These are phyloP conservation scores for Crocodylus rhombifer DNA, from an alignment of 2,797 vertebrate genomes.

Conservation along the genomic window DNA sequence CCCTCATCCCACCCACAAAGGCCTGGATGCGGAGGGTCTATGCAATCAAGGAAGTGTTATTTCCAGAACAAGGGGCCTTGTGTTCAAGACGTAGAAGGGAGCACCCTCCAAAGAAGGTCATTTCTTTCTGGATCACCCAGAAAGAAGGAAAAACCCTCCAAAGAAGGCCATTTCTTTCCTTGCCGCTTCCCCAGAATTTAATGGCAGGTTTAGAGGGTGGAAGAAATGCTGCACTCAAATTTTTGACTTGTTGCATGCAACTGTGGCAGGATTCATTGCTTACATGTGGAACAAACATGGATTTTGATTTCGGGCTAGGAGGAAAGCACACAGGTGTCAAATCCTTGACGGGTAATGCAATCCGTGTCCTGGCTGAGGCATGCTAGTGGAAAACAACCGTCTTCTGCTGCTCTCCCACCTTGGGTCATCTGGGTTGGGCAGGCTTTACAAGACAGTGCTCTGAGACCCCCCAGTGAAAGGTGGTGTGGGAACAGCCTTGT, in stretches of 20 bases:
- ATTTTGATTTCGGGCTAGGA: constrained; percentile 43
- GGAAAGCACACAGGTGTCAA: constrained; percentile 41
- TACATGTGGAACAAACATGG: constrained; percentile 29
- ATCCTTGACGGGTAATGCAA: constrained; percentile 43
- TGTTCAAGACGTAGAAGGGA: not conserved
- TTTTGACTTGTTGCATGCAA: constrained; percentile 13
- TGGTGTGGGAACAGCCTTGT: not conserved
- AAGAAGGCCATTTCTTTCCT: not conserved
- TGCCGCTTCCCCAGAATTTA: not conserved
- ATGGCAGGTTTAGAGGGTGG: not conserved
- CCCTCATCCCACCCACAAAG: not conserved
- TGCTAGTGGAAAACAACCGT: constrained; percentile 60
- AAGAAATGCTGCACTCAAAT: not conserved
- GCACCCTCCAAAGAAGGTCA: not conserved
- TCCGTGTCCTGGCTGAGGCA: constrained; percentile 31
- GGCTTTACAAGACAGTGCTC: not conserved
- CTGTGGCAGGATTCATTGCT: not conserved
- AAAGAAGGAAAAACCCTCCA: not conserved
- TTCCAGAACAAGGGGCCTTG: not conserved
- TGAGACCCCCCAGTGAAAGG: constrained; percentile 26
- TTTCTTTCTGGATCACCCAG: not conserved
- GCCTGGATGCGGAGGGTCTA: not conserved
- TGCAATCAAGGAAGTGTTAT: not conserved
- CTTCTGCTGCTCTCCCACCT: not conserved
- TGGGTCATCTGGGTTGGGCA: not conserved